phyloP scores from a whole-genome alignment of 2,797 vertebrate species.

The Lophotriccus pileatus region DNA sequence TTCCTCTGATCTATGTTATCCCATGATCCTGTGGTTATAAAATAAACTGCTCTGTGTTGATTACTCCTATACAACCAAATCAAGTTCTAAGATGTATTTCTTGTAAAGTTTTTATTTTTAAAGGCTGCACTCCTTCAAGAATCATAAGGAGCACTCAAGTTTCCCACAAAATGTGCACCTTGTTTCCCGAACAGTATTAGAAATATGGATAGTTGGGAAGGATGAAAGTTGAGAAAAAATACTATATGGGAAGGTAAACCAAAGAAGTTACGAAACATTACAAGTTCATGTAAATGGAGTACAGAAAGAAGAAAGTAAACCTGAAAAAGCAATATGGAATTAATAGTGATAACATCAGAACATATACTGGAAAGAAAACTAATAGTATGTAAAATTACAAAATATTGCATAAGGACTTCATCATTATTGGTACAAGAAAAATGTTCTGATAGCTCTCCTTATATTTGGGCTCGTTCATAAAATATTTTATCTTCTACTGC shows the following conservation, averaged over 20 bases:
- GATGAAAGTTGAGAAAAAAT: background rate
- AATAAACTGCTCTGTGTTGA: background rate
- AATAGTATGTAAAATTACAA: background rate
- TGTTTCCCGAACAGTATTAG: background rate
- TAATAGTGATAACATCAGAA: background rate
- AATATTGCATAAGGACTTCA: background rate
- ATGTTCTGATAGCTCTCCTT: background rate
- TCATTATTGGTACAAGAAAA: background rate
- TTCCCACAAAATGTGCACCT: background rate
- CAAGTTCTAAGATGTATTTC: background rate
- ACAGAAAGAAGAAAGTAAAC: background rate
- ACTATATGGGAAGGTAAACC: background rate
- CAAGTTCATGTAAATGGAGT: background rate
- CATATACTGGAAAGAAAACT: background rate
- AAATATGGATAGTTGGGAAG: background rate
- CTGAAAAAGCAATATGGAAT: background rate
- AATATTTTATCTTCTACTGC: background rate
- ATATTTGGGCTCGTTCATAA: background rate
- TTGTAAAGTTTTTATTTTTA: background rate
- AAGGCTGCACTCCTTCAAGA: background rate
- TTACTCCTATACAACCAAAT: background rate
- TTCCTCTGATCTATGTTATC: background rate
- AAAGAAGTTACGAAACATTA: background rate
- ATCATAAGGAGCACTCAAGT: background rate
- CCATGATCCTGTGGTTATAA: background rate